Conservation (phyloP, 1,140 invertebrate species). For the Aporrectodea caliginosa region DNA sequence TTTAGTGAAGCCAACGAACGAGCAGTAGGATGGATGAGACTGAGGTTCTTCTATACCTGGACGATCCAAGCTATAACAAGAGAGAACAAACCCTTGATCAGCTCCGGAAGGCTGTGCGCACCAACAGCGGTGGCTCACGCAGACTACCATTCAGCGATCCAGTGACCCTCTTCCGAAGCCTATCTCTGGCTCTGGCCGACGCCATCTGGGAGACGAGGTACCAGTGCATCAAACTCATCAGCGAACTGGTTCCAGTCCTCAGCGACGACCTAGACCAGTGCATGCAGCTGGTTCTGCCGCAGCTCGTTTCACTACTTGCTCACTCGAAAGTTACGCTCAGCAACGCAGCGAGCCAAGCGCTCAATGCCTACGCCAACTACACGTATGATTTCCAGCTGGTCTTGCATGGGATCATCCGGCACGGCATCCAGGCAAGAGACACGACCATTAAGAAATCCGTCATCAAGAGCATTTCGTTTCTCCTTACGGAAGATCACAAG, state of each 20-base stretch:
- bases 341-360: slow-evolving; percentile 48
- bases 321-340: slow-evolving; percentile 51
- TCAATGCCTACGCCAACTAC: slow-evolving; percentile 54
- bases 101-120: slow-evolving; percentile 45
- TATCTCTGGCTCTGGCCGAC: slow-evolving; percentile 46
- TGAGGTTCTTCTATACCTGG: slow-evolving; percentile 49
- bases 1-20: too few relatives aligned
- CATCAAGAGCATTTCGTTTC: slow-evolving; percentile 49
- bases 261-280: slow-evolving; percentile 50
- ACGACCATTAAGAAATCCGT: slow-evolving; percentile 46
- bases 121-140: slow-evolving; percentile 40
- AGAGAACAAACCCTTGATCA: slow-evolving; percentile 50
- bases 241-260: slow-evolving; percentile 51
- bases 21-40: slow-evolving; percentile 41
- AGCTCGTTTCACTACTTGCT: slow-evolving; percentile 51
- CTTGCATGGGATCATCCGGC: slow-evolving; percentile 45
- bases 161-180: slow-evolving; percentile 48
- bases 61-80: slow-evolving; percentile 49
- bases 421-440: slow-evolving; percentile 50
- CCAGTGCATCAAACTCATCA: slow-evolving; percentile 52
- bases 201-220: slow-evolving; percentile 51
- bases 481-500: slow-evolving; percentile 52
- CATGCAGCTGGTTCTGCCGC: slow-evolving; percentile 48
- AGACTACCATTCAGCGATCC: slow-evolving; percentile 50
- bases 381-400: slow-evolving; percentile 45